phyloP scores from a whole-genome alignment of 2,797 vertebrate species.

The Sternotherus odoratus region DNA sequence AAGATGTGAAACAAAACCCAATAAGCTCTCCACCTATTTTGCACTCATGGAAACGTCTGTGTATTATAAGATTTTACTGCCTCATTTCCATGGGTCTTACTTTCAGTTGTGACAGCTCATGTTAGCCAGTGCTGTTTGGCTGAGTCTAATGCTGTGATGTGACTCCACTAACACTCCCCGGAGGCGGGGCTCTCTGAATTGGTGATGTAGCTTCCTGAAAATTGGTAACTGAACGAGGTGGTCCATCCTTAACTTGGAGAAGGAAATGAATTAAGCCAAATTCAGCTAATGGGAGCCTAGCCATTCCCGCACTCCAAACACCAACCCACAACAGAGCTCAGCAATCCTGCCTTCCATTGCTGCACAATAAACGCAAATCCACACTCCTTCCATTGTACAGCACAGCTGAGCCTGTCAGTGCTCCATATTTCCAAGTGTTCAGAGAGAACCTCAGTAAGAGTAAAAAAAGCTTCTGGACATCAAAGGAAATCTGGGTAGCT shows the following conservation, averaged over 20 bases:
- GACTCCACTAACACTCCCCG: background rate
- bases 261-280: background rate
- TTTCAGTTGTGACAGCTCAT: background rate
- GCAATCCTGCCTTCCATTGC: too few species aligned
- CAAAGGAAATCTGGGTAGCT: background rate
- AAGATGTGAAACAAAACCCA: background rate
- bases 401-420: background rate
- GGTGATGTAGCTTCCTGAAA: background rate
- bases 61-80: background rate
- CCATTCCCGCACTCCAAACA: background rate
- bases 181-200: background rate
- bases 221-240: background rate
- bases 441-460: background rate
- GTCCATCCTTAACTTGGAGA: background rate
- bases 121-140: background rate
- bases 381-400: background rate
- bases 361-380: background rate
- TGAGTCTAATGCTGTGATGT: background rate
- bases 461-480: background rate
- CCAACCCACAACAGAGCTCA: too few species aligned
- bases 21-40: background rate
- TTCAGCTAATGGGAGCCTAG: background rate
- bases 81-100: background rate
- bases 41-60: background rate
- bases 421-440: background rate